Evolutionary conservation across 1,140 invertebrate genomes (phyloP).

Genomic region (Babylonia areolata): DNA sequence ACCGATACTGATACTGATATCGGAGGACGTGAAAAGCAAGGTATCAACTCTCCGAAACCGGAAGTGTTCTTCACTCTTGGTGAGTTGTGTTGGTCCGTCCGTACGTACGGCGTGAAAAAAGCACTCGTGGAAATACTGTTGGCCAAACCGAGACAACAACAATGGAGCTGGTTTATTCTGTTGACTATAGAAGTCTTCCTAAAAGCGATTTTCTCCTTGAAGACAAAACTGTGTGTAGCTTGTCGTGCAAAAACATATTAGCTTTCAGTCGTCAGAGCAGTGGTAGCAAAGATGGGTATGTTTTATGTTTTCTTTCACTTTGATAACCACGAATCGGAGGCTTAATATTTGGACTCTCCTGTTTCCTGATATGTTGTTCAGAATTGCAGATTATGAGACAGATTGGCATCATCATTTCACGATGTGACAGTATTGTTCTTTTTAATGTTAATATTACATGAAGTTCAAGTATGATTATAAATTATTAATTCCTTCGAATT

Average conservation of each 20-base stretch:
- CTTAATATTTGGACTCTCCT: too few relatives aligned
- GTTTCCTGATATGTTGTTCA: too few relatives aligned
- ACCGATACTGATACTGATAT: too few relatives aligned
- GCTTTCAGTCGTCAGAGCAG: slow-evolving; percentile 57
- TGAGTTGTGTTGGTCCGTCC: neutral
- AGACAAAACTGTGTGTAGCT: slow-evolving; percentile 56
- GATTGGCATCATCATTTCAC: too few relatives aligned
- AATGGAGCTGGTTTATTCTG: slow-evolving; percentile 66
- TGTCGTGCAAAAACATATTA: slow-evolving; percentile 63
- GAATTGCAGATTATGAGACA: too few relatives aligned
- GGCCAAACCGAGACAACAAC: neutral
- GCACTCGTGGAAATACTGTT: neutral
- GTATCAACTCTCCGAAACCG: neutral
- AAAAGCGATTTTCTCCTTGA: slow-evolving; percentile 59
- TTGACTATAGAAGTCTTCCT: slow-evolving; percentile 54
- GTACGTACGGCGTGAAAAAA: slow-evolving; percentile 15
- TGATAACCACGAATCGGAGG: too few relatives aligned
- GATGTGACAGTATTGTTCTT: too few relatives aligned
- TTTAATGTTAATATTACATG: too few relatives aligned
- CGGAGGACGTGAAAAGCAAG: neutral
- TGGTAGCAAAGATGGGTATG: slow-evolving; percentile 42
- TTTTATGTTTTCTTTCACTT: slow-evolving; percentile 2
- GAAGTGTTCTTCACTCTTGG: neutral
- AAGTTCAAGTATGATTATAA: too few relatives aligned
- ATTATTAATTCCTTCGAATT: too few relatives aligned